These are phyloP conservation scores for Watsonalla binaria DNA, from an alignment of 2,888 invertebrate species.

Conservation along the genomic window DNA sequence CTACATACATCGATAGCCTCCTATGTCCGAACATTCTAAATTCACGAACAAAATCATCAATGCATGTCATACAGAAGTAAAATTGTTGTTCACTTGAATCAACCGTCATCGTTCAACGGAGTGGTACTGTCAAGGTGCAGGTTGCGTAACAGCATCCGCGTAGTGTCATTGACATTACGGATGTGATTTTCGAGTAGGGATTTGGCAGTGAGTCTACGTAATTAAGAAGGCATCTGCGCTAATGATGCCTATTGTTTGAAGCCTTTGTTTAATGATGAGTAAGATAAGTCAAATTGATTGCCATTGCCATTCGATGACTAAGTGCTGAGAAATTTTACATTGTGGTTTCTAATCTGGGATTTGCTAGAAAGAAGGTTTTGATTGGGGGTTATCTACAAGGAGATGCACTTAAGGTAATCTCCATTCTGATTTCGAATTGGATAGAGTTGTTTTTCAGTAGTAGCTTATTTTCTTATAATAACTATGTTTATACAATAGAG, in stretches of 20 bases:
- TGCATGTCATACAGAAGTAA: conserved; percentile 23
- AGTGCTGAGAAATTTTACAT: background rate
- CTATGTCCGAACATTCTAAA: background rate
- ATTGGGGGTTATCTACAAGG: background rate
- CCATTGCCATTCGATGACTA: background rate
- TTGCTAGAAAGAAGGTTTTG: background rate
- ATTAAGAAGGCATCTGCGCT: conserved; percentile 1
- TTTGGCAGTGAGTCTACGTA: conserved; percentile 39
- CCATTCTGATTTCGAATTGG: no score
- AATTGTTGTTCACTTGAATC: conserved; percentile 45
- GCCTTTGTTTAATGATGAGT: background rate
- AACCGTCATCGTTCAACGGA: conserved; percentile 38
- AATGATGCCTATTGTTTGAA: conserved; percentile 1
- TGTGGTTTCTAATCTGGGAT: background rate
- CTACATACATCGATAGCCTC: conserved; percentile 22
- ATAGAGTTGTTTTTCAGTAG: no score
- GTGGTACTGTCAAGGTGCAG: conserved; percentile 67
- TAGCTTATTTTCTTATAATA: no score
- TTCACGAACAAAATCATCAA: conserved; percentile 13
- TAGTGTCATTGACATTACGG: conserved; percentile 72
- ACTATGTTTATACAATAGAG: no score
- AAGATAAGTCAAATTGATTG: background rate
- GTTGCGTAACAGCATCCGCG: conserved; percentile 66
- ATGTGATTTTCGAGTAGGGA: conserved; percentile 48
- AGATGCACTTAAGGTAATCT: background rate